Base-by-base conservation (phyloP, 1,140 invertebrate species). In the Vollenhovia emeryi region DNA sequence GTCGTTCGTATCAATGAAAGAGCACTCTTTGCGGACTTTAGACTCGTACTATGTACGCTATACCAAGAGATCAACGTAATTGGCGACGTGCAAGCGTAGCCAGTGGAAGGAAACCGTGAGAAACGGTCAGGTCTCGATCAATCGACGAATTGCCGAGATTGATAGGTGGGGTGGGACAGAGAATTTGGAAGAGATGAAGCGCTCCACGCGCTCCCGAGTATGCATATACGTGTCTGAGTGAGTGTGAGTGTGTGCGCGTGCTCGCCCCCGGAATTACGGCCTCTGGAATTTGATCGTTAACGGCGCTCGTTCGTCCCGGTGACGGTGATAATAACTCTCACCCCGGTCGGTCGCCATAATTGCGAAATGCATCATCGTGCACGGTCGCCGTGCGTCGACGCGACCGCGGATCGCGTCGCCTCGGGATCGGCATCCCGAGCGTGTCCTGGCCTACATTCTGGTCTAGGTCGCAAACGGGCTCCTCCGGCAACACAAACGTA, bases 201-300 rank as follows among this genome's bases (percentile, higher is more conserved):
- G 78, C 33, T 43, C 62, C 4, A 43, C 30, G 21, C 40, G 45
- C 33, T 13, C 45, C 50, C n/a, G 43, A 43, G n/a, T 52, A 69
- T 45, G 33, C 24, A 40, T 33, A 21, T 24, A 5, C 36, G 36
- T 27, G 64, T 13, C 36, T 71, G 64, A 55, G 48, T 71, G 62
- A 71, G 48, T 71, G 78, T 43, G 66, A 43, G 64, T 71, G 78
- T 40, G 7, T 69, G 15, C 48, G 60, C 33, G 78, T 55, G 50
- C 50, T 52, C 64, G 33, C 36, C 9, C 50, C 30, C 50, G 78
- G 50, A 82, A 82, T 71, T 79, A 68, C 66, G 50, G 78, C 13
- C 55, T 57, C 50, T 71, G 78, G 78, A 82, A 82, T 82, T 73
- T 82, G 66, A 82, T 82, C 66, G 55, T 82, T 73, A 82, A 68